Conservation (phyloP, 1,140 invertebrate species). For the Trialeurodes vaporariorum region DNA sequence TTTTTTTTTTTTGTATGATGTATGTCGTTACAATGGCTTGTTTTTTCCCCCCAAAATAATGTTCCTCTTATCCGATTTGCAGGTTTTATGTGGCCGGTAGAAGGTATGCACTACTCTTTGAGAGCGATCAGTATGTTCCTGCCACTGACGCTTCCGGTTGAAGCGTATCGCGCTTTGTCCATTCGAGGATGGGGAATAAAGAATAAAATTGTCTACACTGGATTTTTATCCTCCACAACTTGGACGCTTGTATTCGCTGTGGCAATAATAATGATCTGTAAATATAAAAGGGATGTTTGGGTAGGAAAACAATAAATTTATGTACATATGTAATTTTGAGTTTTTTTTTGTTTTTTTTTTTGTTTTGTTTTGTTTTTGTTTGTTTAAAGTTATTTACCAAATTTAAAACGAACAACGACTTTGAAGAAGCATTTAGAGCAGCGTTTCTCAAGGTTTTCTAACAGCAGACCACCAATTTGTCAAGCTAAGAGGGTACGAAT, state of each 20-base stretch:
- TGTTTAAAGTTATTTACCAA: too few species aligned
- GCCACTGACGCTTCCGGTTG: conserved; percentile 6
- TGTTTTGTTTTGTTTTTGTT: too few species aligned
- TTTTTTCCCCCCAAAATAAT: too few species aligned
- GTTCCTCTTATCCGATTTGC: not conserved
- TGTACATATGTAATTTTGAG: too few species aligned
- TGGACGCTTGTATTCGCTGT: conserved; percentile 9
- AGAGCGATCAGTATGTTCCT: conserved; percentile 8
- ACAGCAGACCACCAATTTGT: too few species aligned
- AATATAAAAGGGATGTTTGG: conserved; percentile 10
- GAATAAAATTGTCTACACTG: conserved; percentile 2
- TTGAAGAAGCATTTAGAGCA: too few species aligned
- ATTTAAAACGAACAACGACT: too few species aligned
- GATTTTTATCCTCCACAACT: conserved; percentile 3
- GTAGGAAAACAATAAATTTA: not conserved
- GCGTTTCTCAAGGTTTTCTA: too few species aligned
- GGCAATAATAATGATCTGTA: not conserved
- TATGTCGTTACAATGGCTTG: too few species aligned
- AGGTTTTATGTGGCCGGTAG: conserved; percentile 9
- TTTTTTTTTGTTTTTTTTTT: too few species aligned
- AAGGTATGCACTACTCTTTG: conserved; percentile 8
- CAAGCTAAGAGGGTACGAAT: too few species aligned
- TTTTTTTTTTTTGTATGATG: too few species aligned
- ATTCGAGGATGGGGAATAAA: conserved; percentile 5
- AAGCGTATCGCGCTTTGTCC: conserved; percentile 6